Base-by-base conservation (phyloP, 2,888 invertebrate species). In the Melinaea menophilus region DNA sequence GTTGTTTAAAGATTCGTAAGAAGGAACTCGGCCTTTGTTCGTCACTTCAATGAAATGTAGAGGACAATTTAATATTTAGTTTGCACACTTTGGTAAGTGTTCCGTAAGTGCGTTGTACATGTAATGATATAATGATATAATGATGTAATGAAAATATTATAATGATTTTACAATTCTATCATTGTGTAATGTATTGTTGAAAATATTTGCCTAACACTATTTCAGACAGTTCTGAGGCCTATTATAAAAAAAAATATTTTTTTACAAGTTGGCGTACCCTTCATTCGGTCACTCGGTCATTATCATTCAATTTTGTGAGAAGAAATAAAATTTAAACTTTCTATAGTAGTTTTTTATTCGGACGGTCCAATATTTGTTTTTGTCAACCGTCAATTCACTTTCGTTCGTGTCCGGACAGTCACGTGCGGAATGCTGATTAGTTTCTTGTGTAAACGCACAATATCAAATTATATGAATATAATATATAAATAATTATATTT, bases 331-430 rank as follows among this genome's bases (percentile, higher is more conserved):
- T 51, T 62, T 63, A 63, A 72, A 76, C 80, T 81, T 81, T 80
- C 80, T 80, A 76, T 72, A 70, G 70, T 64, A 69, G 70, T 74
- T 72, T 81, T 80, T 83, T 82, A 80, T 83, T n/a, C 45, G 82
- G 78, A 77, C 70, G 22, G 65, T 68, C 67, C 78, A 77, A 75
- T 85, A 63, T 87, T 88, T 88, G 83, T 87, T 88, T 88, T 88
- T 87, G 85, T 86, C 82, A 78, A 62, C 75, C 78, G 74, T 76
- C 78, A 78, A 68, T 73, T 89, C 88, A 87, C 90, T 89, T 88
- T 90, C 87, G 54, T 70, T 65, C 62, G 69, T 66, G 65, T 69
- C 69, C 11, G 65, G 58, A 66, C 63, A 9, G 75, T 71, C 72
- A 59, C 63, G 58, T 60, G 63, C 58, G 60, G 55, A 60, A 55